Evolutionary conservation across 2,113 vertebrate genomes (phyloP).

Genomic region (Thamnophis sirtalis): DNA sequence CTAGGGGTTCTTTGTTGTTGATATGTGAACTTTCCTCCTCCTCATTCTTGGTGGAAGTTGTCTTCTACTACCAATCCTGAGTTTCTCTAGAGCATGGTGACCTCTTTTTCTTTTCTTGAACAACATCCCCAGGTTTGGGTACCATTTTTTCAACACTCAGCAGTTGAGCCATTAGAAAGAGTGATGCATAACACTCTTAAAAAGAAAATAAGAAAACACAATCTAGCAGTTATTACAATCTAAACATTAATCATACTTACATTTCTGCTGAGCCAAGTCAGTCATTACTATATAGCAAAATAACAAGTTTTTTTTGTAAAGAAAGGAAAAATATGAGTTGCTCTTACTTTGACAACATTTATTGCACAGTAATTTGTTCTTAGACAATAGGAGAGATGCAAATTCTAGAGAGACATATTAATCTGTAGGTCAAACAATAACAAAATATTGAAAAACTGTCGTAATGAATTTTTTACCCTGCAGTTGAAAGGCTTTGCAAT

Average conservation of each 20-base stretch:
- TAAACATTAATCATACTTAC: constrained; percentile 19
- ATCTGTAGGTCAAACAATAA: constrained; percentile 72
- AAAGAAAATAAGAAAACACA: not conserved
- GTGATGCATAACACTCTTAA: not conserved
- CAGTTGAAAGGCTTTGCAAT: constrained; percentile 50
- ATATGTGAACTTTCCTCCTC: not conserved
- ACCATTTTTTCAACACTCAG: not conserved
- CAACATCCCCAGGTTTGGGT: not conserved
- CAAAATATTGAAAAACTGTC: constrained; percentile 68
- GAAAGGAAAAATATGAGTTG: constrained; percentile 10
- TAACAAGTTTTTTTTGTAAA: not conserved
- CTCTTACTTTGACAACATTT: constrained; percentile 58
- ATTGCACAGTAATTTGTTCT: constrained; percentile 65
- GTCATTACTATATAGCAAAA: constrained; percentile 42
- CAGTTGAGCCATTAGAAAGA: not conserved
- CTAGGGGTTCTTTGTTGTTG: not conserved
- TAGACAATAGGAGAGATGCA: constrained; percentile 59
- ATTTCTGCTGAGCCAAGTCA: constrained; percentile 51
- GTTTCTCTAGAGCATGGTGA: not conserved
- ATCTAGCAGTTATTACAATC: constrained; percentile 10
- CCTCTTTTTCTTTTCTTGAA: not conserved
- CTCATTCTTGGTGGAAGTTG: not conserved
- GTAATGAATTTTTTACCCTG: constrained; percentile 66
- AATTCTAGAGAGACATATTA: constrained; percentile 71
- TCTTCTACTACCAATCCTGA: not conserved